Evolutionary conservation across 2,113 vertebrate genomes (phyloP), one percentile per base, ranked within the genome.

Genomic region (Thunnus thynnus): DNA sequence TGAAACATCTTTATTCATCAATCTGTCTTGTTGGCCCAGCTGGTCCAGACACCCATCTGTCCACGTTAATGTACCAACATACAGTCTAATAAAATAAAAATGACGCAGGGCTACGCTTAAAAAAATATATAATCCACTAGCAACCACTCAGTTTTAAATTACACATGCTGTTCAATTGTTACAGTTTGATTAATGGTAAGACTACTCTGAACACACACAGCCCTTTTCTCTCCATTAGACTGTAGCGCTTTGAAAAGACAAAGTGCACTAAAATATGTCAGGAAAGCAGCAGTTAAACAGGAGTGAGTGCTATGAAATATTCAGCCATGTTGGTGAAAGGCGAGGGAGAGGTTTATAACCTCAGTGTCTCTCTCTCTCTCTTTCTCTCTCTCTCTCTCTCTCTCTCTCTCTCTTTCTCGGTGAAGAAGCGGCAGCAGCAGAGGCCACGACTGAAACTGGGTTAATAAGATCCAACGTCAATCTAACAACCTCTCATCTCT

Each of bases 241-340:
- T 0, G 25, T 16, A 11, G 63, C 27, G 76, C 63, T 46, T 71
- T 55, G 22, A 70, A 57, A 58, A 62, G 62, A 84, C 44, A 65
- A 77, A 77, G 82, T 75, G 65, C 73, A 32, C 78, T 60, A 32
- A 77, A 63, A 70, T 68, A 66, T 78, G 30, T 54, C 50, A 20
- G 30, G 13, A 32, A 13, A 57, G 74, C 74, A 44, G 62, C 70
- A 51, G 61, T 75, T 83, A 69, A 78, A 71, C 78, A 71, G 54
- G 50, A 82, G 48, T 36, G 58, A 84, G 72, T 13, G 54, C 50
- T n/a, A 89, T 92, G 83, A 92, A 91, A 92, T 89, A 91, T 91
- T 91, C 79, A 92, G 76, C 50, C 41, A 47, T 77, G 80, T 69
- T 73, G 66, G 82, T 73, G 71, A 67, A 84, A 64, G 60, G 55